Evolutionary conservation across 2,888 invertebrate species (phyloP), one percentile per base, ranked within the genome.

Genomic region (Athalia circularis): DNA sequence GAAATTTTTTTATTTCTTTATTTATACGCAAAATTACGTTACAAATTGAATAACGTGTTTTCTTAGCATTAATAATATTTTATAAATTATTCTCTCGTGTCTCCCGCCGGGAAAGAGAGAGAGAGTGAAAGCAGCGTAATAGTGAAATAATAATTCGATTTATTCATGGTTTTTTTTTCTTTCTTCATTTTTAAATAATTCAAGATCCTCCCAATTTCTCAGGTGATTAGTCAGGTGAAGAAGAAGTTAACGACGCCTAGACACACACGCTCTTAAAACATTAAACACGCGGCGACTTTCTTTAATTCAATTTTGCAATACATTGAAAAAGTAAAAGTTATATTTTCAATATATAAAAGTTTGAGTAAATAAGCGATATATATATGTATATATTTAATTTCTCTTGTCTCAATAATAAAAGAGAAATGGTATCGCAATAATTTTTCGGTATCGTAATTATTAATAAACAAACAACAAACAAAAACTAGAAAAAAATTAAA

Each of bases 311-410:
- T 48, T 65, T 29, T 29, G 29, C 48, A 13, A 65, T 65, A 15
- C 48, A 47, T 47, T 5, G 65, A 65, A 29, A 29, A 29, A 65
- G 65, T 65, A 65, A 65, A 65, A 65, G 65, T 65, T 65, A 48
- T 29, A 13, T 48, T 13, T 48, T n/a, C 47, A 65, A 65, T 65
- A 48, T 48, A 13, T 65, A 62, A 15, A 8, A 8, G 65, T 52
- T 52, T 11, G 7, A 9, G 11, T 52, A 52, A 11, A 11, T 52
- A 11, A 9, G 52, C 11, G 52, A 3, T 52, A 52, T 3, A 52
- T 52, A 52, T 52, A 52, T 11, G 0, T 52, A 52, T 52, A 52
- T 52, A 52, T 48, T 48, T 48, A 48, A 65, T 65, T 47, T 9
- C 48, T 65, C 48, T 65, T 48, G 48, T 65, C 48, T 29, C 29